A percentile compares a stretch with the other conserved stretches of the same genome.
phyloP scores from a whole-genome alignment of 2,113 vertebrate genomes.

The Aspidoscelis tigris region DNA sequence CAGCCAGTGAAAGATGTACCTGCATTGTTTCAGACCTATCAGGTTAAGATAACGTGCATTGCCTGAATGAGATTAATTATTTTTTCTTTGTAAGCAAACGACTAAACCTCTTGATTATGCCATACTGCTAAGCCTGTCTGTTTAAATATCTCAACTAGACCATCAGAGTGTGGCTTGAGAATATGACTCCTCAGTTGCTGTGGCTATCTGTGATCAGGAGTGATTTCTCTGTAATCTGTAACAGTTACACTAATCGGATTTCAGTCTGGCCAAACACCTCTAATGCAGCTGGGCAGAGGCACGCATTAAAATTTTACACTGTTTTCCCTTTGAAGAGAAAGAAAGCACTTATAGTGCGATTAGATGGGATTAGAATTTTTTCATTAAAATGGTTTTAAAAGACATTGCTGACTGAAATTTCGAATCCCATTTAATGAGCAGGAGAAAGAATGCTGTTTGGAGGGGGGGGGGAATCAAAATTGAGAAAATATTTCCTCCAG shows the following conservation, averaged over 20 bases:
- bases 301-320: constrained; percentile 69
- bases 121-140: constrained; percentile 24
- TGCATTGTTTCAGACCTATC: background rate
- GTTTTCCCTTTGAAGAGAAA: constrained; percentile 70
- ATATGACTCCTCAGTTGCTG: constrained; percentile 39
- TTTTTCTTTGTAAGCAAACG: constrained; percentile 39
- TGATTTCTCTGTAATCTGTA: constrained; percentile 65
- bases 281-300: constrained; percentile 61
- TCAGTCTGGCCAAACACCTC: constrained; percentile 63
- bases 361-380: constrained; percentile 69
- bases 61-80: constrained; percentile 37
- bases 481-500: constrained; percentile 46
- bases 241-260: constrained; percentile 70
- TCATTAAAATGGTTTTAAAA: constrained; percentile 72
- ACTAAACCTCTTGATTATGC: constrained; percentile 34
- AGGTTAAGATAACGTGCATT: constrained; percentile 10
- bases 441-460: constrained; percentile 42
- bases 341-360: constrained; percentile 64
- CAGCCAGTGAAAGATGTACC: background rate
- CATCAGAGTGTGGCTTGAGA: constrained; percentile 20
- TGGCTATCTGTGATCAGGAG: constrained; percentile 46
- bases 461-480: constrained; percentile 29
- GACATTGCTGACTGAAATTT: constrained; percentile 58
- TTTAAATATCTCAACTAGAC: constrained; percentile 35
- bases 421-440: constrained; percentile 65